Conservation (phyloP, 2,113 vertebrate genomes). For the Trinectes maculatus region DNA sequence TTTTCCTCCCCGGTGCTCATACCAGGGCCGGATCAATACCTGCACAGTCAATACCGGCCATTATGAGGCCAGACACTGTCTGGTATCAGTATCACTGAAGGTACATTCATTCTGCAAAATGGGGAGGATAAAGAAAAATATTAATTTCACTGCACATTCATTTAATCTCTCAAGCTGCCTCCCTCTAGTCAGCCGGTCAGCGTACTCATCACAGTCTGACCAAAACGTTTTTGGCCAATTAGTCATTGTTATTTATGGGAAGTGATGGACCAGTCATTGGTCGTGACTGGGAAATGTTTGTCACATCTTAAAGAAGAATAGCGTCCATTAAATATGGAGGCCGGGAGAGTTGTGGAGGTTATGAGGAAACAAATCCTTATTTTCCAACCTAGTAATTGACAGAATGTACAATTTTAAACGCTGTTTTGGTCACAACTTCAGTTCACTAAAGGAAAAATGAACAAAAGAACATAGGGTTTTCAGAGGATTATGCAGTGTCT, state of each 20-base stretch:
- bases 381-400: too few species aligned
- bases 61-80: neutral
- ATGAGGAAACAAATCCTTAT: neutral
- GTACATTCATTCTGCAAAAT: neutral
- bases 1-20: neutral
- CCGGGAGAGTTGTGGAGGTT: too few species aligned
- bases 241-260: neutral
- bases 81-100: neutral
- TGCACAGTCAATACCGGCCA: neutral
- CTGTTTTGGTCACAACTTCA: too few species aligned
- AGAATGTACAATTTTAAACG: too few species aligned
- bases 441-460: too few species aligned
- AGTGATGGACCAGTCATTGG: conserved; percentile 4
- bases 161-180: neutral
- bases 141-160: neutral
- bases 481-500: too few species aligned
- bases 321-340: neutral
- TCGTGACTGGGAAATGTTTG: conserved; percentile 8
- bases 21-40: neutral
- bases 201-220: too few species aligned
- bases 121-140: neutral
- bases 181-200: neutral
- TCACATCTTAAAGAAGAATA: neutral
- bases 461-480: too few species aligned
- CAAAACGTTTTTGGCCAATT: too few species aligned